These are phyloP conservation scores for Lepidochrysops patricia DNA, from an alignment of 2,888 invertebrate species.

Conservation along the genomic window DNA sequence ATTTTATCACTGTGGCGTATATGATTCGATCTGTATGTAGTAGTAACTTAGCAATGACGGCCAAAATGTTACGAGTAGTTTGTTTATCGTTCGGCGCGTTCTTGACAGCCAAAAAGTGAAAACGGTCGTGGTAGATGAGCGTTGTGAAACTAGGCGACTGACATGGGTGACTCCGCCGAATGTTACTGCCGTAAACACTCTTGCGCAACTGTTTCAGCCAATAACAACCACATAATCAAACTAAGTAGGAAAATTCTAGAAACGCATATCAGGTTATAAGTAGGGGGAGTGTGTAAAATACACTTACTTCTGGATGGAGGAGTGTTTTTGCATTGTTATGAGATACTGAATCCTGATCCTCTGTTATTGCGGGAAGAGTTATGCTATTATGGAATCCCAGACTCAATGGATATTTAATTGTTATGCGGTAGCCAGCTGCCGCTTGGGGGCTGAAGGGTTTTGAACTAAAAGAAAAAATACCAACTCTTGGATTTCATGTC, in stretches of 20 bases:
- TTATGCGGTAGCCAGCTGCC: too few species aligned
- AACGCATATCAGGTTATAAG: neutral
- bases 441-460: too few species aligned
- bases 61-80: slow-evolving; percentile 61
- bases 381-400: too few species aligned
- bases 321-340: too few species aligned
- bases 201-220: slow-evolving; percentile 45
- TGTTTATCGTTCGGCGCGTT: slow-evolving; percentile 71
- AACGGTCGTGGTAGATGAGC: slow-evolving; percentile 63
- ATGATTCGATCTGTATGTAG: slow-evolving; percentile 35
- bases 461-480: too few species aligned
- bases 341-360: too few species aligned
- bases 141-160: slow-evolving; percentile 64
- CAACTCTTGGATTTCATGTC: too few species aligned
- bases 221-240: slow-evolving; percentile 20
- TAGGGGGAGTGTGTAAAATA: neutral
- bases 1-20: slow-evolving; percentile 28
- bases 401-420: too few species aligned
- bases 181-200: slow-evolving; percentile 38
- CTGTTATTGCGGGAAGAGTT: too few species aligned
- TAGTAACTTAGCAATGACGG: slow-evolving; percentile 54
- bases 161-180: slow-evolving; percentile 34
- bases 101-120: slow-evolving; percentile 76
- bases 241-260: slow-evolving; percentile 2
- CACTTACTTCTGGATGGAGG: too few species aligned